phyloP scores from a whole-genome alignment of 2,113 vertebrate species.

The Pluvianellus socialis region DNA sequence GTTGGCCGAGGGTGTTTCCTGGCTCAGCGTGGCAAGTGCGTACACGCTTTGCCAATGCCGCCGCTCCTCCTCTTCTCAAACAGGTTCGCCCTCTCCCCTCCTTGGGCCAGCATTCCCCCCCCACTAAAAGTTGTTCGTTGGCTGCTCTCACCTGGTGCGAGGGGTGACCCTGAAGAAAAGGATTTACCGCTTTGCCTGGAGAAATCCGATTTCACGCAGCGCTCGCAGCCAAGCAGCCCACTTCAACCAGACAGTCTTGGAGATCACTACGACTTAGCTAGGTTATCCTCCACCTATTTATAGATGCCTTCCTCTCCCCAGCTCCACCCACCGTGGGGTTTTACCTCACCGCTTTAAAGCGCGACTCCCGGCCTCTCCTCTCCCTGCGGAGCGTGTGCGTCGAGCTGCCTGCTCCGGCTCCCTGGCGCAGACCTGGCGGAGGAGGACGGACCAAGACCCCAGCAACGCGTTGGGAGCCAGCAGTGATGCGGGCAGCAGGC shows the following conservation, averaged over 20 bases:
- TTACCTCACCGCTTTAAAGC: not conserved
- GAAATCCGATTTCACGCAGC: slow-evolving; percentile 29
- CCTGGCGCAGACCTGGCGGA: not conserved
- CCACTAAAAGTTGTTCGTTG: not conserved
- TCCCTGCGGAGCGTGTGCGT: not conserved
- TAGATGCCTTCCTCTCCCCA: slow-evolving; percentile 30
- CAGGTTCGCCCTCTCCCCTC: not conserved
- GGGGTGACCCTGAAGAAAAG: slow-evolving; percentile 42
- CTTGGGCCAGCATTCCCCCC: not conserved
- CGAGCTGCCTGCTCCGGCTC: no score
- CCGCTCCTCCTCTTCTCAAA: not conserved
- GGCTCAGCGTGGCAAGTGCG: not conserved
- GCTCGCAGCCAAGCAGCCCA: not conserved
- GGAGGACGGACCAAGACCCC: not conserved
- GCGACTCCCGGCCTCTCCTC: not conserved
- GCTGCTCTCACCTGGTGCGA: not conserved
- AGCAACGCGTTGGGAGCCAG: not conserved
- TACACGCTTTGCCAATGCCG: not conserved
- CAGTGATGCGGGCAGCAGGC: not conserved
- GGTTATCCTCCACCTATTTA: slow-evolving; percentile 71
- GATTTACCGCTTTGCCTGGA: slow-evolving; percentile 50
- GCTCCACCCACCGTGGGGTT: not conserved
- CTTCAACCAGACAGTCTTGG: slow-evolving; percentile 8
- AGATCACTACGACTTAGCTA: slow-evolving; percentile 43
- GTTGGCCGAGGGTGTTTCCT: not conserved